Conservation (phyloP, 2,888 invertebrate genomes). For the Drosophila nr. perissopoda region DNA sequence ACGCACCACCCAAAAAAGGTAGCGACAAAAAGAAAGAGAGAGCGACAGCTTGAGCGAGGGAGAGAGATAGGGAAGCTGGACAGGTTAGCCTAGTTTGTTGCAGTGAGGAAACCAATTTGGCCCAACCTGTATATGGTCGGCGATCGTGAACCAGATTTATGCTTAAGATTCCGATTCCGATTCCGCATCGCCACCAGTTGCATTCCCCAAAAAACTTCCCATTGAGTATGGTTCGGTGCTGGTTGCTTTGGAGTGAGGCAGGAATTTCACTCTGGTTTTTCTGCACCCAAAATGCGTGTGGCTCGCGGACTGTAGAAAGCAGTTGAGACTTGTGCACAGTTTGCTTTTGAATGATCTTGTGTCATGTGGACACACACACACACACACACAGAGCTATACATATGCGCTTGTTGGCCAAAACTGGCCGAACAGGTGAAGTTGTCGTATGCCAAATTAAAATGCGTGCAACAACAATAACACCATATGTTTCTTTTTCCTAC, state of each 20-base stretch:
- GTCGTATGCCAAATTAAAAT: constrained; percentile 35
- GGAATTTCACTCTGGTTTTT: constrained; percentile 65
- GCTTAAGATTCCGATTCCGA: constrained; percentile 33
- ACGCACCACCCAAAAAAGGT: constrained; percentile 50
- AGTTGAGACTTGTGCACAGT: constrained; percentile 27
- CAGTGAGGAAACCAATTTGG: constrained; percentile 50
- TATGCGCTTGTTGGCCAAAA: constrained; percentile 26
- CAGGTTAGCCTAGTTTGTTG: constrained; percentile 57
- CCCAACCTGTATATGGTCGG: constrained; percentile 44
- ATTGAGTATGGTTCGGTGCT: constrained; percentile 41
- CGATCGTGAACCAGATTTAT: constrained; percentile 53
- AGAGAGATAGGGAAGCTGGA: constrained; percentile 14
- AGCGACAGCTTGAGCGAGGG: neutral
- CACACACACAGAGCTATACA: neutral
- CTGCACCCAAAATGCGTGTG: constrained; percentile 25
- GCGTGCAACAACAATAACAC: constrained; percentile 31
- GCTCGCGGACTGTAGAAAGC: constrained; percentile 40
- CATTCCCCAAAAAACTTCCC: constrained; percentile 31
- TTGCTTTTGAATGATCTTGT: constrained; percentile 32
- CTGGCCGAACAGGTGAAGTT: constrained; percentile 55
- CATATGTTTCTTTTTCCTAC: neutral
- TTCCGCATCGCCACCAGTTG: constrained; percentile 42
- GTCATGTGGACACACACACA: constrained; percentile 18
- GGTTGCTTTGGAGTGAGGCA: constrained; percentile 1
- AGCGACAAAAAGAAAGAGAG: neutral